These are phyloP conservation scores for Neostethus bicornis DNA, from an alignment of 2,797 vertebrate genomes.

Conservation along the genomic window DNA sequence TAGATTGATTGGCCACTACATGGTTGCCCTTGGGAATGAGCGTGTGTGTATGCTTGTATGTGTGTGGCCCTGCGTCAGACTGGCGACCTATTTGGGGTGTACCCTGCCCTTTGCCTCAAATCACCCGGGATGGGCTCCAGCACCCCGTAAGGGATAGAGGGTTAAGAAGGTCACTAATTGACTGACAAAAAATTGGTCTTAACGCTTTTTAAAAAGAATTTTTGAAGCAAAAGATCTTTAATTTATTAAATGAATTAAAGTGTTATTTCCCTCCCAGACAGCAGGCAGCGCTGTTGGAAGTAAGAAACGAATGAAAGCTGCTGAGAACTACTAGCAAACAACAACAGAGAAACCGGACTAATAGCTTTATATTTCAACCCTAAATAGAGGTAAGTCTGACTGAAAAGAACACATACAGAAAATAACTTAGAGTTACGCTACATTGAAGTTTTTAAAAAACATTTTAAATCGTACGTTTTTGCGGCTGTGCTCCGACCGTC, in stretches of 20 bases:
- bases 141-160: no score
- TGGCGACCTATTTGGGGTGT: no score
- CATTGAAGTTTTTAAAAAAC: accelerated
- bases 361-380: conserved; percentile 46
- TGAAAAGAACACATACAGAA: neutral
- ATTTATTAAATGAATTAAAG: neutral
- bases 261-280: conserved; percentile 35
- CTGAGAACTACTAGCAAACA: conserved; percentile 65
- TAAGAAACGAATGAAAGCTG: neutral
- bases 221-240: neutral
- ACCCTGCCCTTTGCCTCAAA: no score
- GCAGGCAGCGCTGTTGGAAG: conserved; percentile 29
- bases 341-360: conserved; percentile 67
- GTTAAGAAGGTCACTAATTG: no score
- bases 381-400: conserved; percentile 54
- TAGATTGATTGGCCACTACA: no score
- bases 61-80: no score
- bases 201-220: neutral
- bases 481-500: conserved; percentile 35
- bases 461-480: neutral
- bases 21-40: no score
- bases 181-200: no score
- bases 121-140: no score
- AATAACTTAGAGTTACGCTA: neutral
- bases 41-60: no score